Conservation (phyloP, 1,140 invertebrate species). For the Tetranychus cinnabarinus region DNA sequence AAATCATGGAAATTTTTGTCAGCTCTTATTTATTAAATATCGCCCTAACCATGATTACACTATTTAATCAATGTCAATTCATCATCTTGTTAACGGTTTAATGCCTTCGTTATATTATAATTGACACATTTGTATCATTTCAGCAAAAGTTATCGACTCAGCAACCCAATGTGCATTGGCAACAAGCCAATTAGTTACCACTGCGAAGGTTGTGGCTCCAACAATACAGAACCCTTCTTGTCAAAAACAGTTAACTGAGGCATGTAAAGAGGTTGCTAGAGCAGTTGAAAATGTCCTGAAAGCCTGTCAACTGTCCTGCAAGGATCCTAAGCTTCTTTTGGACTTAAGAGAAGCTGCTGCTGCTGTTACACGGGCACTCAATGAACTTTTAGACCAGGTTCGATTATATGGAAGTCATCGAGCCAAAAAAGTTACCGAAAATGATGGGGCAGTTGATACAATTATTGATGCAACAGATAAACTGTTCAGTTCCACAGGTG, state of each 20-base stretch:
- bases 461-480: conserved; percentile 74
- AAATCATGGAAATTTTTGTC: too few relatives aligned
- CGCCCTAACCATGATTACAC: too few relatives aligned
- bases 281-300: conserved; percentile 73
- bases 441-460: conserved; percentile 46
- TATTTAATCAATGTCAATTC: too few relatives aligned
- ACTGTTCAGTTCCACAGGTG: conserved; percentile 54
- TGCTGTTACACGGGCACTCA: conserved; percentile 67
- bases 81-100: too few relatives aligned
- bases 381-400: conserved; percentile 72
- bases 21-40: too few relatives aligned
- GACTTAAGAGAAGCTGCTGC: conserved; percentile 60
- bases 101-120: too few relatives aligned
- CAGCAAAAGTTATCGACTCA: conserved; percentile 70
- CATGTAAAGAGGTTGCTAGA: conserved; percentile 69
- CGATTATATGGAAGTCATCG: conserved; percentile 19
- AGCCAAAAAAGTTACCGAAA: conserved; percentile 20
- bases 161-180: conserved; percentile 89
- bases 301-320: conserved; percentile 31
- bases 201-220: conserved; percentile 57
- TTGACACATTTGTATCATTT: conserved; percentile 15
- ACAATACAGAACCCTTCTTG: conserved; percentile 68
- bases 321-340: conserved; percentile 30
- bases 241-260: conserved; percentile 73
- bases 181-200: conserved; percentile 89